Evolutionary conservation across 2,888 invertebrate species (phyloP).

Genomic region (Mimachlamys varia): DNA sequence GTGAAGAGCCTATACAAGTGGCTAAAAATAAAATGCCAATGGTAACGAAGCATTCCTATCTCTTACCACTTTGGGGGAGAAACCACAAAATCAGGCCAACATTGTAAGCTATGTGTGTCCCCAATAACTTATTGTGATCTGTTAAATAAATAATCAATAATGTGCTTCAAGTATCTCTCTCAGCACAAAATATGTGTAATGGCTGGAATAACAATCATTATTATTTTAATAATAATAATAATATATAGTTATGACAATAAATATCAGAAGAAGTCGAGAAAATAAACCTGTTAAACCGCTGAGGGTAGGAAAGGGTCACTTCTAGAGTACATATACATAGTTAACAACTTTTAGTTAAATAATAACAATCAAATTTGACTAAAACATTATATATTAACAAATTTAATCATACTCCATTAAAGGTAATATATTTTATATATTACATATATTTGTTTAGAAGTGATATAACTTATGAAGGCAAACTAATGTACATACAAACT

Average conservation of each 20-base stretch:
- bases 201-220: slow-evolving; percentile 27
- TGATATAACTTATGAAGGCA: slow-evolving; percentile 33
- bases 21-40: background rate
- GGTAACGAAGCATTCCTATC: background rate
- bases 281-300: background rate
- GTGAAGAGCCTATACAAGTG: background rate
- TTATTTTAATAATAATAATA: slow-evolving; percentile 21
- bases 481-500: slow-evolving; percentile 28
- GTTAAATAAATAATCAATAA: slow-evolving; percentile 21
- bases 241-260: slow-evolving; percentile 28
- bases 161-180: slow-evolving; percentile 15
- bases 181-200: slow-evolving; percentile 14
- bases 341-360: slow-evolving; percentile 70
- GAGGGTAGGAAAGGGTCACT: slow-evolving; percentile 25
- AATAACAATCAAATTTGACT: slow-evolving; percentile 69
- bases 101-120: slow-evolving; percentile 16
- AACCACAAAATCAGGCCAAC: background rate
- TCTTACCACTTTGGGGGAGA: background rate
- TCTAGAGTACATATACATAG: slow-evolving; percentile 43
- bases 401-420: slow-evolving; percentile 58
- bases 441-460: slow-evolving; percentile 40
- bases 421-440: slow-evolving; percentile 57
- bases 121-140: slow-evolving; percentile 30
- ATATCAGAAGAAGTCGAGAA: background rate
- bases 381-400: slow-evolving; percentile 67